Evolutionary conservation across 2,888 invertebrate genomes (phyloP).

Genomic region (Macropis europaea): DNA sequence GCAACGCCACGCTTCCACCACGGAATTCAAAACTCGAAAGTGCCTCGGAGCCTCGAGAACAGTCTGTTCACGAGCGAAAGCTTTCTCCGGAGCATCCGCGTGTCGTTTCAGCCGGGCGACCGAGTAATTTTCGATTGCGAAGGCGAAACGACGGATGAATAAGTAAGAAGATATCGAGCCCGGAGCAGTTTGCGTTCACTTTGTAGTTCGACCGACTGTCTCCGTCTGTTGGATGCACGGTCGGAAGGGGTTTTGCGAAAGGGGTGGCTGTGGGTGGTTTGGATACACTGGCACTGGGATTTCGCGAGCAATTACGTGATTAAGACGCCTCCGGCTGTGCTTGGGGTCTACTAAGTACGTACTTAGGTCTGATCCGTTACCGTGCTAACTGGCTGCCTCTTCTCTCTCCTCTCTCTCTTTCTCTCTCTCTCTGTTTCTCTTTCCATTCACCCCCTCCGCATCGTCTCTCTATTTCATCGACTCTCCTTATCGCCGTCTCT

Average conservation of each 20-base stretch:
- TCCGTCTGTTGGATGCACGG: conserved; percentile 39
- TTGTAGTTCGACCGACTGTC: conserved; percentile 66
- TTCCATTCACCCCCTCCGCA: not conserved
- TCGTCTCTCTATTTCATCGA: conserved; percentile 10
- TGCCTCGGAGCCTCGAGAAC: conserved; percentile 18
- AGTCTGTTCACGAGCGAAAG: not conserved
- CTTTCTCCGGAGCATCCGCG: not conserved
- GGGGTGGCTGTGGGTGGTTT: conserved; percentile 5
- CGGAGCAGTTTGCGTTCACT: conserved; percentile 73
- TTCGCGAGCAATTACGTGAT: conserved; percentile 79
- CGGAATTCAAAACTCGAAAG: conserved; percentile 62
- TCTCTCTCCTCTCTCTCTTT: conserved; percentile 25
- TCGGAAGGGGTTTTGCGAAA: conserved; percentile 19
- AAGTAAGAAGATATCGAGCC: conserved; percentile 78
- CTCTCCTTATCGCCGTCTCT: not conserved
- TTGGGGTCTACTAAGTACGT: conserved; percentile 76
- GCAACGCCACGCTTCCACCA: not conserved
- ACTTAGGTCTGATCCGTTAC: conserved; percentile 76
- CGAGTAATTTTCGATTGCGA: conserved; percentile 70
- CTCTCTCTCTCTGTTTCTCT: conserved; percentile 13
- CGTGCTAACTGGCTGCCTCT: conserved; percentile 64
- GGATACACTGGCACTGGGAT: conserved; percentile 68
- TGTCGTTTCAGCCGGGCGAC: conserved; percentile 34
- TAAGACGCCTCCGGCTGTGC: conserved; percentile 76
- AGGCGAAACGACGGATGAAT: conserved; percentile 76